phyloP scores from a whole-genome alignment of 2,888 invertebrate species.

The Pristionchus arcanus region DNA sequence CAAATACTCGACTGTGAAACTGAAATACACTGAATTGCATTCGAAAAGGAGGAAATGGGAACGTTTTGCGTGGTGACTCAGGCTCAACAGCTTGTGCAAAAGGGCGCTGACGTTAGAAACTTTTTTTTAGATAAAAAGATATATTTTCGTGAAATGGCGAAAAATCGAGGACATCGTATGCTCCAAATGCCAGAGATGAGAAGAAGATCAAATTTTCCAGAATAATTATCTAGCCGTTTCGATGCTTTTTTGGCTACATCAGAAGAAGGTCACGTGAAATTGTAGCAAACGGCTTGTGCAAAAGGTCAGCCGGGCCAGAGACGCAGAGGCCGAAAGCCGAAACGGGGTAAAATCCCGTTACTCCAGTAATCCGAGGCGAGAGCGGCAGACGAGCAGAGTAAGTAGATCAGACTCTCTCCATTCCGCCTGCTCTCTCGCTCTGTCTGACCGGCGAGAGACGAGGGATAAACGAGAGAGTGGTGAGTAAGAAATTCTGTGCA shows the following conservation, averaged over 20 bases:
- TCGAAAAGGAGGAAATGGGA: background rate
- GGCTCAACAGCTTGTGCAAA: background rate
- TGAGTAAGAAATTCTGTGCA: slow-evolving; percentile 1
- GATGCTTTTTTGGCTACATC: no score
- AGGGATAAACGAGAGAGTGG: background rate
- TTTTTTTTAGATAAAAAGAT: no score
- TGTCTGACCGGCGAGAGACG: background rate
- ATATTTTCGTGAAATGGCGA: no score
- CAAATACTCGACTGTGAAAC: no score
- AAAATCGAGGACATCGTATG: no score
- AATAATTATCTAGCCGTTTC: no score
- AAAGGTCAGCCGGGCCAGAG: background rate
- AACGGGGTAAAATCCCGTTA: background rate
- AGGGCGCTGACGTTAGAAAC: background rate
- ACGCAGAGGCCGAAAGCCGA: background rate
- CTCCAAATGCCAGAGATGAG: no score
- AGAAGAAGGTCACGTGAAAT: no score
- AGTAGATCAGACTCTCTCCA: background rate
- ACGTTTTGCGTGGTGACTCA: background rate
- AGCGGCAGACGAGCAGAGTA: background rate
- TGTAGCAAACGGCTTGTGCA: background rate
- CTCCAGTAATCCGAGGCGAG: background rate
- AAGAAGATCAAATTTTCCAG: no score
- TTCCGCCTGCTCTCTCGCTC: background rate
- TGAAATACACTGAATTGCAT: background rate